phyloP scores from a whole-genome alignment of 2,113 vertebrate species.

The Lasiurus borealis region DNA sequence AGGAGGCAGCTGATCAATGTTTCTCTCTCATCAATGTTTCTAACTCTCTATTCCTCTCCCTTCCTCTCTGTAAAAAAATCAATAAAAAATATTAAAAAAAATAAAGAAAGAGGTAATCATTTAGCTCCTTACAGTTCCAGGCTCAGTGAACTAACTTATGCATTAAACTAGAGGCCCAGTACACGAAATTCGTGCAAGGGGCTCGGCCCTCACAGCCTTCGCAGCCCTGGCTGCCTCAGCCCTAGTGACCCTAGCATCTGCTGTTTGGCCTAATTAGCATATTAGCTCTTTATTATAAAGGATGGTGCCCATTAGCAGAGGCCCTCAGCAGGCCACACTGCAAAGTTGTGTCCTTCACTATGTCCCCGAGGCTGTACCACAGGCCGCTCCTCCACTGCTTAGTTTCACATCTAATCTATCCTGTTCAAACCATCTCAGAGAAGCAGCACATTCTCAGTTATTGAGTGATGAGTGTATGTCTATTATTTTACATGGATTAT shows the following conservation, averaged over 20 bases:
- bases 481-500: not conserved
- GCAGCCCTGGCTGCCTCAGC: too few species aligned
- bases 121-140: not conserved
- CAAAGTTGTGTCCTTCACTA: accelerated
- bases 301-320: not conserved
- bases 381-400: not conserved
- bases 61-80: too few species aligned
- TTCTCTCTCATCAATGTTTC: too few species aligned
- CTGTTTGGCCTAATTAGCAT: too few species aligned
- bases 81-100: too few species aligned
- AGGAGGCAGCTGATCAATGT: too few species aligned
- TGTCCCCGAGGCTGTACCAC: accelerated
- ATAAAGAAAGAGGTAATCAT: too few species aligned
- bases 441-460: not conserved
- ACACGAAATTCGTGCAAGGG: too few species aligned
- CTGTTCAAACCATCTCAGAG: not conserved
- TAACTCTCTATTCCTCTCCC: too few species aligned
- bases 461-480: not conserved
- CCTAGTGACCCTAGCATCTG: too few species aligned
- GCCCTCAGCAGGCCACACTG: accelerated
- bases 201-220: too few species aligned
- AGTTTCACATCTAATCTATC: not conserved
- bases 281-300: too few species aligned
- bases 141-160: not conserved
- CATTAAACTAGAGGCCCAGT: not conserved